These are phyloP conservation scores for Bibio marci DNA, from an alignment of 2,888 invertebrate genomes.

Conservation along the genomic window DNA sequence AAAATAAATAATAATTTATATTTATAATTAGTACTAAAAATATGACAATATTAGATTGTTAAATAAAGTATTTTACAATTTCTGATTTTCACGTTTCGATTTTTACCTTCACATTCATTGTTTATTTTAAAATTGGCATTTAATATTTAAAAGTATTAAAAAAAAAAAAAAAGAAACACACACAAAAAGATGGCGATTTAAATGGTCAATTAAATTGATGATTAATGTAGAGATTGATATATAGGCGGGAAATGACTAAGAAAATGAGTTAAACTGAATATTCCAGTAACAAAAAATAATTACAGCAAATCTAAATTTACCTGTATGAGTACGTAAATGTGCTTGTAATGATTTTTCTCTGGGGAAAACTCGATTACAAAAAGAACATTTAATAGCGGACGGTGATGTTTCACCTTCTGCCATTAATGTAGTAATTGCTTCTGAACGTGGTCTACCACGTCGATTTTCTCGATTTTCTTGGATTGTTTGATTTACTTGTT, in stretches of 20 bases:
- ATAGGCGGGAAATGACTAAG: too few species aligned
- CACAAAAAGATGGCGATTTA: conserved; percentile 3
- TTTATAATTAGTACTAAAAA: too few species aligned
- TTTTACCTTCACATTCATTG: too few species aligned
- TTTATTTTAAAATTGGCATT: too few species aligned
- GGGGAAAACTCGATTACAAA: conserved; percentile 55
- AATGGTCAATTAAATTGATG: not conserved
- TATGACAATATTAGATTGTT: too few species aligned
- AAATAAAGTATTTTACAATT: too few species aligned
- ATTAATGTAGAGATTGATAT: not conserved
- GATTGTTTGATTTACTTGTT: not conserved
- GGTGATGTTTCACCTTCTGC: conserved; percentile 49
- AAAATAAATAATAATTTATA: too few species aligned
- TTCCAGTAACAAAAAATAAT: too few species aligned
- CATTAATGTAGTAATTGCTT: conserved; percentile 47
- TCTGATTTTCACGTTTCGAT: too few species aligned
- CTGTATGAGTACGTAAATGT: conserved; percentile 44
- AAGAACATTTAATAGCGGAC: conserved; percentile 50
- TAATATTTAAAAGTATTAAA: not conserved
- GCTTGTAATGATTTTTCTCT: conserved; percentile 59
- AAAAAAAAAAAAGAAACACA: not conserved
- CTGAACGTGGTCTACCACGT: conserved; percentile 53
- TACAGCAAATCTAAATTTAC: too few species aligned
- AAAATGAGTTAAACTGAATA: too few species aligned
- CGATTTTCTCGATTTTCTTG: conserved; percentile 25